Conservation (phyloP, 2,888 invertebrate genomes). For the Campoplex capitator region DNA sequence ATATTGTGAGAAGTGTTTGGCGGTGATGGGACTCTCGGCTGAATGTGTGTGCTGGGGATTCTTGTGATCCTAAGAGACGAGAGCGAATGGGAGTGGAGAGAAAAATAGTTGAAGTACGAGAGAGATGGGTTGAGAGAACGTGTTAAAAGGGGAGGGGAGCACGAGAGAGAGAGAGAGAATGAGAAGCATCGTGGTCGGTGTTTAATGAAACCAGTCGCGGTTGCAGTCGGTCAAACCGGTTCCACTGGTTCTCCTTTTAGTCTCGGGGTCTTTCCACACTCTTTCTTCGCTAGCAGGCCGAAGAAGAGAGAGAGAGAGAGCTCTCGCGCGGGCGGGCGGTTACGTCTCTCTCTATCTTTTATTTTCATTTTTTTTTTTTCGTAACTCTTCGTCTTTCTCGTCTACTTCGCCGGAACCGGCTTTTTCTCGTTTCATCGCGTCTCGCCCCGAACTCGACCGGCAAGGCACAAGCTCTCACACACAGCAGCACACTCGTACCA, state of each 20-base stretch:
- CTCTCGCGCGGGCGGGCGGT: constrained; percentile 57
- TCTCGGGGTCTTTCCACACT: constrained; percentile 64
- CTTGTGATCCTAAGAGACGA: constrained; percentile 30
- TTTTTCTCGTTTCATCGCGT: constrained; percentile 59
- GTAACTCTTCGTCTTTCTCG: constrained; percentile 62
- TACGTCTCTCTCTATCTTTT: constrained; percentile 38
- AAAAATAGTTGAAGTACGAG: constrained; percentile 57
- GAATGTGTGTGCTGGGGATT: constrained; percentile 21
- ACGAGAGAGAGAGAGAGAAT: constrained; percentile 34
- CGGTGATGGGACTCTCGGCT: constrained; percentile 61
- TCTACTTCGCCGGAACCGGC: constrained; percentile 63
- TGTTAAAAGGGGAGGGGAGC: constrained; percentile 44
- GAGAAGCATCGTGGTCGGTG: constrained; percentile 72
- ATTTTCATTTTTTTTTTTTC: constrained; percentile 29
- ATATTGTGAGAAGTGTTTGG: constrained; percentile 37
- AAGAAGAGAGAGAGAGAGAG: constrained; percentile 11
- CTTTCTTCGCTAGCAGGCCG: constrained; percentile 43
- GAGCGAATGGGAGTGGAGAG: constrained; percentile 32
- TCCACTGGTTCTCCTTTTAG: constrained; percentile 75
- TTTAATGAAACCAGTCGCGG: constrained; percentile 81
- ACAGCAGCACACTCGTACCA: not conserved
- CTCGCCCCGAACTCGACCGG: constrained; percentile 47
- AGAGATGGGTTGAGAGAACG: constrained; percentile 50
- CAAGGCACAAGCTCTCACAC: constrained; percentile 24
- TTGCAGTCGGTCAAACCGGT: constrained; percentile 80